Percentiles rank a stretch among this genome's conserved stretches.
Conservation (phyloP, 2,113 vertebrate species). For the Anoplopoma fimbria region DNA sequence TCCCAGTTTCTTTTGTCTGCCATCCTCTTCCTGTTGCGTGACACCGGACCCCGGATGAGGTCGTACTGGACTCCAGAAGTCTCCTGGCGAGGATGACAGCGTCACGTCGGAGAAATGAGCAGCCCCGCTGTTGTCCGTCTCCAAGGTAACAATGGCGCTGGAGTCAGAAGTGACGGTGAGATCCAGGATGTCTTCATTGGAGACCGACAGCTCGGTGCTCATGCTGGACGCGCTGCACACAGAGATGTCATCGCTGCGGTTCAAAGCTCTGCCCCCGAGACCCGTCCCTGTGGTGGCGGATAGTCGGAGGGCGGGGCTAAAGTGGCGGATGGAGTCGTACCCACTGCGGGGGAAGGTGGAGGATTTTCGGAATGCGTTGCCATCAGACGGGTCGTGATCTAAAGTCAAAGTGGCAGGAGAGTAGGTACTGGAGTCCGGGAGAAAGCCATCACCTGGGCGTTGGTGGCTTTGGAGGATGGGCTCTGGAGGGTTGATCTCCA, state of each 20-base stretch:
- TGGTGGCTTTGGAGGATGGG: slow-evolving; percentile 81
- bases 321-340: slow-evolving; percentile 85
- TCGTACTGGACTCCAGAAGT: slow-evolving; percentile 56
- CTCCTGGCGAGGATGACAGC: slow-evolving; percentile 78
- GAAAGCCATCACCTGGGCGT: slow-evolving; percentile 42
- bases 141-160: slow-evolving; percentile 93
- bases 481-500: slow-evolving; percentile 92
- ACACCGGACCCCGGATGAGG: slow-evolving; percentile 12
- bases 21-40: slow-evolving; percentile 75
- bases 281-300: neutral
- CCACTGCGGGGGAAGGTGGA: slow-evolving; percentile 90
- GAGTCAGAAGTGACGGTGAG: slow-evolving; percentile 92
- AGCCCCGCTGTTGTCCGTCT: slow-evolving; percentile 81
- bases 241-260: slow-evolving; percentile 89
- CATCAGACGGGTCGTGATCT: slow-evolving; percentile 76
- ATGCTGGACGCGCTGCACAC: slow-evolving; percentile 93
- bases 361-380: slow-evolving; percentile 82
- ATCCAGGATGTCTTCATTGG: slow-evolving; percentile 92
- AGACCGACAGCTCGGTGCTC: slow-evolving; percentile 92
- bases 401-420: slow-evolving; percentile 72
- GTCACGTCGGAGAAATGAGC: slow-evolving; percentile 85
- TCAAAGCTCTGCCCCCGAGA: slow-evolving; percentile 68
- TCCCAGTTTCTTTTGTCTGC: slow-evolving; percentile 82
- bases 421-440: slow-evolving; percentile 26
- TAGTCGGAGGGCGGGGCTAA: slow-evolving; percentile 78